phyloP scores from a whole-genome alignment of 2,113 vertebrate genomes.

The Buteo buteo region DNA sequence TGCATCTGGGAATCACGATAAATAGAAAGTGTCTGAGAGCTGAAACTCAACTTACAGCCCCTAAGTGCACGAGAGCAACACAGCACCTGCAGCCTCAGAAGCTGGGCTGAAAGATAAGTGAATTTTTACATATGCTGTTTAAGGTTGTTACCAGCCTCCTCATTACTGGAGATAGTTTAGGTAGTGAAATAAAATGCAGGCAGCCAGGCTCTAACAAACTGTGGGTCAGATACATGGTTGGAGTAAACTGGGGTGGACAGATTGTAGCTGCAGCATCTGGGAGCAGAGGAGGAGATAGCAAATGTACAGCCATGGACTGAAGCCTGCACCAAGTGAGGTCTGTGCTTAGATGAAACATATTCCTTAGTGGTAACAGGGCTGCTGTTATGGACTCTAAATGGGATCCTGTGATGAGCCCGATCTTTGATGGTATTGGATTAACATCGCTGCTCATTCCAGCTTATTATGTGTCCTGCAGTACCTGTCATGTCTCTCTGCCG shows the following conservation, averaged over 20 bases:
- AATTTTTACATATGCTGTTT: not conserved
- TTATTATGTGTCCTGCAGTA: slow-evolving; percentile 40
- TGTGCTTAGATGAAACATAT: slow-evolving; percentile 26
- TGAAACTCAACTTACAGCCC: not conserved
- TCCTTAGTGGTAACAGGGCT: not conserved
- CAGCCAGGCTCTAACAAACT: not conserved
- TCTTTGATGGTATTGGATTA: slow-evolving; percentile 52
- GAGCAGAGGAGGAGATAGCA: not conserved
- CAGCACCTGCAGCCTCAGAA: not conserved
- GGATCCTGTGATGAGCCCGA: not conserved
- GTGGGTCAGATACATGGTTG: not conserved
- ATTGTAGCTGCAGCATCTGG: not conserved
- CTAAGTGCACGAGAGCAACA: not conserved
- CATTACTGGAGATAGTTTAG: not conserved
- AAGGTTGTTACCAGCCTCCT: not conserved
- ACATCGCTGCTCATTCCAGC: slow-evolving; percentile 43
- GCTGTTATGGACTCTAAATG: slow-evolving; percentile 44
- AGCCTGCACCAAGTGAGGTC: not conserved
- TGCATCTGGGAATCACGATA: not conserved
- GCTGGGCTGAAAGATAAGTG: slow-evolving; percentile 3
- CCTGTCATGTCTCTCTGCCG: slow-evolving; percentile 34
- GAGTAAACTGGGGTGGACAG: not conserved
- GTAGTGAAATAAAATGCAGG: not conserved
- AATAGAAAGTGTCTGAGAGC: slow-evolving; percentile 24
- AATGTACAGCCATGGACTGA: not conserved